Conservation (phyloP, 2,113 vertebrate genomes). For the Trinectes maculatus region DNA sequence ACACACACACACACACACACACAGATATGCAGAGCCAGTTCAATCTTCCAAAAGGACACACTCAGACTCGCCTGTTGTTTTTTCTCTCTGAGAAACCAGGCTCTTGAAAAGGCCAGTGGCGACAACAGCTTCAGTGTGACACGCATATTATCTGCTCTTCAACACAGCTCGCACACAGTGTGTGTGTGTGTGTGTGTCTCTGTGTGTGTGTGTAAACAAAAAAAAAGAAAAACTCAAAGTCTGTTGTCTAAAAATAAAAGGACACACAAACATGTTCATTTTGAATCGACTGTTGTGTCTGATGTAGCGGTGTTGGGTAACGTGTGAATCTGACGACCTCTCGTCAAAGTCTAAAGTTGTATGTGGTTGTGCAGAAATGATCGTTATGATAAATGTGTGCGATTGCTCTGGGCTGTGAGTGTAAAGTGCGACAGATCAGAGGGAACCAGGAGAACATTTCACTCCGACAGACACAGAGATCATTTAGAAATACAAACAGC, state of each 20-base stretch:
- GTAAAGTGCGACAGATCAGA: conserved; percentile 42
- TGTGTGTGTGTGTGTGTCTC: conserved; percentile 8
- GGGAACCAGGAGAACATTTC: conserved; percentile 29
- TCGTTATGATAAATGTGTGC: neutral
- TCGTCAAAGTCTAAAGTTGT: neutral
- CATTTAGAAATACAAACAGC: neutral
- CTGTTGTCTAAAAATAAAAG: neutral
- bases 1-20: neutral
- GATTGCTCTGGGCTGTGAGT: neutral
- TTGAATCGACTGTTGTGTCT: too few relatives aligned
- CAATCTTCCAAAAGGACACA: conserved; percentile 27
- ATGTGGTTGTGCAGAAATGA: neutral
- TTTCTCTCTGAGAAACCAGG: conserved; percentile 26
- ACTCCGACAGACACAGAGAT: too few relatives aligned
- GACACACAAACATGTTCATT: neutral
- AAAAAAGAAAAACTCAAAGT: neutral
- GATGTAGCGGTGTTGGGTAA: too few relatives aligned
- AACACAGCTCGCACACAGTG: conserved; percentile 13
- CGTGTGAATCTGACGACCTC: neutral
- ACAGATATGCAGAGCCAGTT: neutral
- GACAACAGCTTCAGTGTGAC: conserved; percentile 32
- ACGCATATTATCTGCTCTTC: conserved; percentile 35
- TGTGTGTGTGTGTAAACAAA: neutral
- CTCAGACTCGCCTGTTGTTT: neutral
- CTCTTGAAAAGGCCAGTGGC: conserved; percentile 47